phyloP scores from a whole-genome alignment of 2,888 invertebrate genomes.

The Cremastobaeus sp. region DNA sequence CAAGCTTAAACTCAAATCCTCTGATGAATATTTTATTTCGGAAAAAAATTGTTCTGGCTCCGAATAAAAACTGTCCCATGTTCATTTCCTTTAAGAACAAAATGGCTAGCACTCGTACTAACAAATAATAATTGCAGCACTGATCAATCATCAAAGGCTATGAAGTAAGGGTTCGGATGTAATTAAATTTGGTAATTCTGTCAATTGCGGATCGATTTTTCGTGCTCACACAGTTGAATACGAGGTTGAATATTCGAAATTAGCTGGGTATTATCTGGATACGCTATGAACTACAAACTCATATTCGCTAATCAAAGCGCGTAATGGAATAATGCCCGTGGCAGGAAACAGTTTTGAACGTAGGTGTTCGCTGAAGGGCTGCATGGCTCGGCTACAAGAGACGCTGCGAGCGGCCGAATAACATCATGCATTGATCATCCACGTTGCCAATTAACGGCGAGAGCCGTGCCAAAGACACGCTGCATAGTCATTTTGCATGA shows the following conservation, averaged over 20 bases:
- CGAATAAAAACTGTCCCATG: not conserved
- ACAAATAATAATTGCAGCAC: not conserved
- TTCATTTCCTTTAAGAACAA: not conserved
- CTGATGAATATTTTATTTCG: too few species aligned
- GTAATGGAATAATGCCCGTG: conserved; percentile 51
- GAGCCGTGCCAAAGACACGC: conserved; percentile 63
- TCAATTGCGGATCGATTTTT: conserved; percentile 47
- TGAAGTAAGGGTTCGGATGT: conserved; percentile 21
- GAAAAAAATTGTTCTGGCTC: too few species aligned
- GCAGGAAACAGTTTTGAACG: conserved; percentile 48
- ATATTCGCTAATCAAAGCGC: conserved; percentile 39
- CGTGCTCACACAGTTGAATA: not conserved
- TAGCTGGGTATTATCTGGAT: conserved; percentile 13
- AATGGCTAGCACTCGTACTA: not conserved
- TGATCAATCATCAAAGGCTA: not conserved
- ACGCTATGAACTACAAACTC: conserved; percentile 23
- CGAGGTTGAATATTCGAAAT: conserved; percentile 12
- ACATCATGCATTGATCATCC: conserved; percentile 72
- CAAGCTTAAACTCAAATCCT: too few species aligned
- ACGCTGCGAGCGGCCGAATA: conserved; percentile 64
- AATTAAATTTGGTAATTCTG: conserved; percentile 29
- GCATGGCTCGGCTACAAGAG: conserved; percentile 43
- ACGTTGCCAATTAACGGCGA: conserved; percentile 70
- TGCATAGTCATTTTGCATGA: conserved; percentile 56
- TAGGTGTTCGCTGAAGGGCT: conserved; percentile 57